Percentiles rank a stretch among this genome's conserved stretches.
Conservation (phyloP, 2,113 vertebrate genomes). For the Gobiocypris rarus region DNA sequence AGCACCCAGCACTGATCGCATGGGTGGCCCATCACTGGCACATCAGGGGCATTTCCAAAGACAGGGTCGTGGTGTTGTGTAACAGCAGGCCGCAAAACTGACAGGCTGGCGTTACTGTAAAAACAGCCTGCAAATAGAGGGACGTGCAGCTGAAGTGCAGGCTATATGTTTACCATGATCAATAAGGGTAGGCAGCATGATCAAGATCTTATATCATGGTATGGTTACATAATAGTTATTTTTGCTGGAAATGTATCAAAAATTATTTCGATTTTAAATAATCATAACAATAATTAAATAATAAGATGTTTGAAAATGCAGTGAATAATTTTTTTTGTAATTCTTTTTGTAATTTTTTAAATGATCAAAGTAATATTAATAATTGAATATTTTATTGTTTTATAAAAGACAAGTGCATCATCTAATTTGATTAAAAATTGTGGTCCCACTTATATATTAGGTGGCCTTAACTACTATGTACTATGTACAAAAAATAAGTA, state of each 20-base stretch:
- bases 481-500: too few relatives aligned
- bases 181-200: not conserved
- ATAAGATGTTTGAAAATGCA: not conserved
- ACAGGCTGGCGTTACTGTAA: conserved; percentile 9
- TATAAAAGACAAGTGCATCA: not conserved
- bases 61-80: not conserved
- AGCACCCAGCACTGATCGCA: conserved; percentile 4
- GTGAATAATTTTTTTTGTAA: not conserved
- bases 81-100: conserved; percentile 11
- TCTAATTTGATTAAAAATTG: not conserved
- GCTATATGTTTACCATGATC: not conserved
- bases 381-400: not conserved
- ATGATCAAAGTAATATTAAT: too few relatives aligned
- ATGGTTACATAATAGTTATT: not conserved
- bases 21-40: conserved; percentile 14
- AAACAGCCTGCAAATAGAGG: conserved; percentile 16
- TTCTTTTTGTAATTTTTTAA: too few relatives aligned
- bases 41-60: conserved; percentile 23
- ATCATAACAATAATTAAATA: not conserved
- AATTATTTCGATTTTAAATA: not conserved
- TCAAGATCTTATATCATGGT: not conserved
- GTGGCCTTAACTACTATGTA: too few relatives aligned
- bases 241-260: not conserved
- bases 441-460: too few relatives aligned
- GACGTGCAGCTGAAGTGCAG: not conserved